phyloP scores from a whole-genome alignment of 2,113 vertebrate species.

The Anguilla rostrata region DNA sequence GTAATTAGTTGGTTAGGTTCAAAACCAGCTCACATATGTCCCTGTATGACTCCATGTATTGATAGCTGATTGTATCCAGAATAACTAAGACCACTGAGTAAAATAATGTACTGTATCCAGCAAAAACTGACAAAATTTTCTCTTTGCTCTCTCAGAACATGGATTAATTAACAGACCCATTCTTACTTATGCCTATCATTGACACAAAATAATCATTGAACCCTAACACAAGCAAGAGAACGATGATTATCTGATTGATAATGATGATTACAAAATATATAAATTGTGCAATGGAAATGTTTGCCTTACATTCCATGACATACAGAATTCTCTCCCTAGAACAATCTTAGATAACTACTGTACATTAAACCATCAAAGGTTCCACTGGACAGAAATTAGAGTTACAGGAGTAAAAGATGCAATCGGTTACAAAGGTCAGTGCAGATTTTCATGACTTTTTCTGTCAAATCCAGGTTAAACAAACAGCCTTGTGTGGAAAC shows the following conservation, averaged over 20 bases:
- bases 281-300: background rate
- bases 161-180: background rate
- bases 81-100: background rate
- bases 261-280: no score
- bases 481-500: accelerated
- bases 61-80: background rate
- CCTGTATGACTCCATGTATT: background rate
- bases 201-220: background rate
- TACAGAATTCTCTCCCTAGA: background rate
- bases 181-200: background rate
- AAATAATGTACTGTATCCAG: background rate
- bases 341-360: background rate
- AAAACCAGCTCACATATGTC: background rate
- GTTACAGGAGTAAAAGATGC: constrained; percentile 14
- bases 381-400: background rate
- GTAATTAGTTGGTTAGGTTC: background rate
- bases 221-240: background rate
- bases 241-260: no score
- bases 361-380: background rate
- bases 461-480: constrained; percentile 19
- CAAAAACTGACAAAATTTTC: background rate
- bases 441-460: constrained; percentile 4
- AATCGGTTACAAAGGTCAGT: constrained; percentile 6
- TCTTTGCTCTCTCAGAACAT: background rate
- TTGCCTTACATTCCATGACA: background rate